Percentiles rank a stretch among this genome's conserved stretches.
Evolutionary conservation across 2,797 vertebrate genomes (phyloP).

Genomic region (Huso huso): DNA sequence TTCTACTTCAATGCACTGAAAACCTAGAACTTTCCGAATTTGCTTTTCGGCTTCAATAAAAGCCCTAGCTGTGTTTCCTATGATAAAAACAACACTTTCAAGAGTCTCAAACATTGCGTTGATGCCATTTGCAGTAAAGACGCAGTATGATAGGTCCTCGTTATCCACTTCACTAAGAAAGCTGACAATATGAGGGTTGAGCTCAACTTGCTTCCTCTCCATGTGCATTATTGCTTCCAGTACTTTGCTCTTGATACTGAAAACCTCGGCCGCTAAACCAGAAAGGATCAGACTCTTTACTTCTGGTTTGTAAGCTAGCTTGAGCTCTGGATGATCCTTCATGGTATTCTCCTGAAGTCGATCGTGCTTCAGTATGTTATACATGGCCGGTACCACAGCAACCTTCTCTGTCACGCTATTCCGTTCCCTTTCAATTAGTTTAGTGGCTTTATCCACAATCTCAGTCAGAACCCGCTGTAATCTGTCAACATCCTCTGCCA

Average conservation of each 20-base stretch:
- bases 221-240: conserved; percentile 40
- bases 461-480: conserved; percentile 35
- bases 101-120: conserved; percentile 53
- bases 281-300: conserved; percentile 42
- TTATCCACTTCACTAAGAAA: conserved; percentile 50
- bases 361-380: conserved; percentile 47
- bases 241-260: conserved; percentile 51
- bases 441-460: conserved; percentile 32
- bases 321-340: conserved; percentile 47
- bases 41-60: conserved; percentile 55
- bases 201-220: conserved; percentile 31
- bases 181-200: conserved; percentile 43
- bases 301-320: conserved; percentile 40
- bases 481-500: conserved; percentile 39
- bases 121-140: conserved; percentile 58
- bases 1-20: conserved; percentile 42
- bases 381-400: conserved; percentile 36
- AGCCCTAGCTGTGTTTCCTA: conserved; percentile 39
- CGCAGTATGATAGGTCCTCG: conserved; percentile 41
- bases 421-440: conserved; percentile 49
- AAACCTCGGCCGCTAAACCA: conserved; percentile 59
- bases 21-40: conserved; percentile 43
- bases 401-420: conserved; percentile 41
- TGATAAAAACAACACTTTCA: conserved; percentile 37
- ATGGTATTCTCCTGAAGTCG: conserved; percentile 42